Evolutionary conservation across 2,797 vertebrate genomes (phyloP).

Genomic region (Anguilla marmorata): DNA sequence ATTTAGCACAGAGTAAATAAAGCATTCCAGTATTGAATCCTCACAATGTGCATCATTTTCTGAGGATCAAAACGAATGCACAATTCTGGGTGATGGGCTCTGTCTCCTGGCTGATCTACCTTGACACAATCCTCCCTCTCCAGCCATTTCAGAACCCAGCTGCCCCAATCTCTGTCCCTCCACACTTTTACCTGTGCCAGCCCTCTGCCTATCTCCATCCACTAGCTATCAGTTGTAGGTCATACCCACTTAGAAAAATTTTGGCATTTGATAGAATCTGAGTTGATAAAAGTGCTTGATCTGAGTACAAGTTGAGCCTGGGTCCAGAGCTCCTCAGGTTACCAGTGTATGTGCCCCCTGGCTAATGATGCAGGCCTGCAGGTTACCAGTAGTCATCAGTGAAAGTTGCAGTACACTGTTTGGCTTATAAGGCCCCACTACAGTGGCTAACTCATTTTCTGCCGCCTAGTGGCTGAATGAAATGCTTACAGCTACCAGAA

Average conservation of each 20-base stretch:
- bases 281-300: neutral
- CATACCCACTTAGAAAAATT: neutral
- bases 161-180: neutral
- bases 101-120: neutral
- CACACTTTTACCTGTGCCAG: neutral
- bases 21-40: neutral
- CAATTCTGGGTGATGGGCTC: neutral
- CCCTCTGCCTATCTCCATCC: neutral
- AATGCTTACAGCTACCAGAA: neutral
- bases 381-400: neutral
- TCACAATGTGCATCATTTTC: neutral
- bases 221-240: neutral
- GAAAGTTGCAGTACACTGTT: neutral
- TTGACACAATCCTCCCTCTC: neutral
- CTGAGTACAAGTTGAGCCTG: neutral
- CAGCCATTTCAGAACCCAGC: neutral
- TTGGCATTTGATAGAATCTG: neutral
- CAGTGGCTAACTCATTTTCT: neutral
- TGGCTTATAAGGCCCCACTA: neutral
- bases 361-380: neutral
- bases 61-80: neutral
- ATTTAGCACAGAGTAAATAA: neutral
- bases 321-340: neutral
- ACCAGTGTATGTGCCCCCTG: neutral
- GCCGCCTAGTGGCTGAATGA: neutral